Evolutionary conservation across 2,113 vertebrate species (phyloP).

Genomic region (Cisticola juncidis): DNA sequence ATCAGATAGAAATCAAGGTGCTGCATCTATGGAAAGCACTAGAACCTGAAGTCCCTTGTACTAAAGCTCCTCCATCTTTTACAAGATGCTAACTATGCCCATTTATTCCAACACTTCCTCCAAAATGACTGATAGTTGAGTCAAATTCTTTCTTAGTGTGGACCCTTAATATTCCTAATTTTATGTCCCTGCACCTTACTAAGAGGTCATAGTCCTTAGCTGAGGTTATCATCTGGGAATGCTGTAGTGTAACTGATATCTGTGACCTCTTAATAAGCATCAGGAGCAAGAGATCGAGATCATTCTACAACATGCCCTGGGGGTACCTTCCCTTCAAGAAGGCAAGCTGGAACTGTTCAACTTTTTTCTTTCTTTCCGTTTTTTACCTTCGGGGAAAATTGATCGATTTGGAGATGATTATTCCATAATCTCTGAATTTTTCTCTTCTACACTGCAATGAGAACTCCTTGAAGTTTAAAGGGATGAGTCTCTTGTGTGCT

Average conservation of each 20-base stretch:
- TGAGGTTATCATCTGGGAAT: constrained; percentile 66
- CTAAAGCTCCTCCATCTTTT: not conserved
- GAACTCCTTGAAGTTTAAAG: constrained; percentile 78
- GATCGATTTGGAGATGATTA: constrained; percentile 78
- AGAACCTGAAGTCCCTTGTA: not conserved
- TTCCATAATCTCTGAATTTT: constrained; percentile 77
- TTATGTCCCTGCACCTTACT: constrained; percentile 46
- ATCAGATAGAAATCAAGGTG: not conserved
- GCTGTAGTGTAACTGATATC: constrained; percentile 64
- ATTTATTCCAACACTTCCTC: not conserved
- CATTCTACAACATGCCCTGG: constrained; percentile 67
- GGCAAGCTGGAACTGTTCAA: constrained; percentile 69
- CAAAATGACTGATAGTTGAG: constrained; percentile 32
- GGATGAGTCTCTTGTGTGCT: constrained; percentile 64
- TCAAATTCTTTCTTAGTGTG: constrained; percentile 36
- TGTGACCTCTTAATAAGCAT: constrained; percentile 79
- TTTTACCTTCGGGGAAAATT: constrained; percentile 78
- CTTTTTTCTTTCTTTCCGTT: constrained; percentile 70
- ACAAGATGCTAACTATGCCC: not conserved
- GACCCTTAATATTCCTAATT: constrained; percentile 51
- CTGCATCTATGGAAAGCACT: not conserved
- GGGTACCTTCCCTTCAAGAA: constrained; percentile 75
- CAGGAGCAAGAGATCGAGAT: constrained; percentile 69
- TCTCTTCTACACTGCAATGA: constrained; percentile 66
- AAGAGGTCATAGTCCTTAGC: constrained; percentile 54